These are phyloP conservation scores for Larimichthys polyactis DNA, from an alignment of 2,113 vertebrate genomes.

Conservation along the genomic window DNA sequence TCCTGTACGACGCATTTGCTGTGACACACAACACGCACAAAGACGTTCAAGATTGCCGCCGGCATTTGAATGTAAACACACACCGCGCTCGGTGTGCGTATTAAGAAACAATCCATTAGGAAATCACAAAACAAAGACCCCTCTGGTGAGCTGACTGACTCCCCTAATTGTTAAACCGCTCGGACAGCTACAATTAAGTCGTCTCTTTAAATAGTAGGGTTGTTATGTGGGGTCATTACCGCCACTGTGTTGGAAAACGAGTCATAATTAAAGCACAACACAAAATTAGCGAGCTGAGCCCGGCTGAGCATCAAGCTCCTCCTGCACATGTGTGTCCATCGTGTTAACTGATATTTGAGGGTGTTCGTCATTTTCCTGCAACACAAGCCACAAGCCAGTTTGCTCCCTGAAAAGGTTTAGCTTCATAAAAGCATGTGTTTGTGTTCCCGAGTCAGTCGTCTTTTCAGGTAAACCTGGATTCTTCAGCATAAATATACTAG, in stretches of 20 bases:
- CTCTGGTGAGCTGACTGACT: constrained; percentile 21
- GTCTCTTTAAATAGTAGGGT: constrained; percentile 35
- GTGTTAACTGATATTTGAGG: neutral
- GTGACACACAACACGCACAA: constrained; percentile 29
- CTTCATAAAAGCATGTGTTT: neutral
- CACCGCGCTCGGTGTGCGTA: neutral
- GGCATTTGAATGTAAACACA: neutral
- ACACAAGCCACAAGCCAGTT: neutral
- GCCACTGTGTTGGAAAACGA: constrained; percentile 49
- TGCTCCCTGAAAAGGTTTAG: neutral
- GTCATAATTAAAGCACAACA: constrained; percentile 27
- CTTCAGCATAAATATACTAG: too few relatives aligned
- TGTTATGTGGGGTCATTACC: constrained; percentile 46
- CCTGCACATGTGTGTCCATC: neutral
- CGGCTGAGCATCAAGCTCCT: neutral
- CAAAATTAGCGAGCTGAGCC: neutral
- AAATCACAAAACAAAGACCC: constrained; percentile 27
- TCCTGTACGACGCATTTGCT: constrained; percentile 98
- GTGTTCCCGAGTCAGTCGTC: neutral
- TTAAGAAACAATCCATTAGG: constrained; percentile 13
- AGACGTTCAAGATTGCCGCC: neutral
- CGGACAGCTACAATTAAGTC: constrained; percentile 58
- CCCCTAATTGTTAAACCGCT: constrained; percentile 50
- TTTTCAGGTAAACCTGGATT: too few relatives aligned
- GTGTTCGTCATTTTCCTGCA: neutral